Evolutionary conservation across 2,113 vertebrate genomes (phyloP).

Genomic region (Heterocephalus glaber): DNA sequence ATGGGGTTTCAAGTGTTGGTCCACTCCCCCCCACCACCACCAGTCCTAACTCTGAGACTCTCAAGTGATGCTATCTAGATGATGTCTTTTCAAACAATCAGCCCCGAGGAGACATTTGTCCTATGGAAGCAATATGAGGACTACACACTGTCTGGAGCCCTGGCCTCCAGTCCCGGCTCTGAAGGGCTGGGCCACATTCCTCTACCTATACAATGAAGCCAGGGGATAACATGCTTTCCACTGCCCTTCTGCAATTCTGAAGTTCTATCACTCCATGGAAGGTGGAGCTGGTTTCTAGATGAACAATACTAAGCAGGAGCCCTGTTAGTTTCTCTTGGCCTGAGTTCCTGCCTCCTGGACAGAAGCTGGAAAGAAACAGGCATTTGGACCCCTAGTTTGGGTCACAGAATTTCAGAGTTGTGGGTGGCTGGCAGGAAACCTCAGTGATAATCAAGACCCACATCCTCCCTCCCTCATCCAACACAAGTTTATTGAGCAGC

Average conservation of each 20-base stretch:
- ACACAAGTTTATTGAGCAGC: background rate
- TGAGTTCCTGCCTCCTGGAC: background rate
- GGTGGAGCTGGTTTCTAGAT: background rate
- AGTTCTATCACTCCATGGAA: background rate
- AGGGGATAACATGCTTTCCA: no score
- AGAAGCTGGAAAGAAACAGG: background rate
- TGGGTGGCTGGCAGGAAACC: constrained; percentile 8
- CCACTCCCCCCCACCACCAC: no score
- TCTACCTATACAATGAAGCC: background rate
- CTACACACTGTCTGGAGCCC: background rate
- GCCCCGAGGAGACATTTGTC: background rate
- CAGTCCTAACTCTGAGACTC: background rate
- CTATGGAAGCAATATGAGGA: background rate
- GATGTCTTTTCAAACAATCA: background rate
- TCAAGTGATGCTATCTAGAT: background rate
- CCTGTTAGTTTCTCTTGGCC: constrained; percentile 17
- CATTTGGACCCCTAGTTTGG: background rate
- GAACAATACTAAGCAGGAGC: background rate
- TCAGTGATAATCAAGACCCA: background rate
- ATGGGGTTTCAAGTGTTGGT: background rate
- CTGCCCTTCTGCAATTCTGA: background rate
- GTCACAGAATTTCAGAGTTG: background rate
- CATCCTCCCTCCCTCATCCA: background rate
- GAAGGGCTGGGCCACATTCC: background rate
- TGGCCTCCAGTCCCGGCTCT: background rate